Evolutionary conservation across 2,888 invertebrate species (phyloP).

Genomic region (Coremacera marginata): DNA sequence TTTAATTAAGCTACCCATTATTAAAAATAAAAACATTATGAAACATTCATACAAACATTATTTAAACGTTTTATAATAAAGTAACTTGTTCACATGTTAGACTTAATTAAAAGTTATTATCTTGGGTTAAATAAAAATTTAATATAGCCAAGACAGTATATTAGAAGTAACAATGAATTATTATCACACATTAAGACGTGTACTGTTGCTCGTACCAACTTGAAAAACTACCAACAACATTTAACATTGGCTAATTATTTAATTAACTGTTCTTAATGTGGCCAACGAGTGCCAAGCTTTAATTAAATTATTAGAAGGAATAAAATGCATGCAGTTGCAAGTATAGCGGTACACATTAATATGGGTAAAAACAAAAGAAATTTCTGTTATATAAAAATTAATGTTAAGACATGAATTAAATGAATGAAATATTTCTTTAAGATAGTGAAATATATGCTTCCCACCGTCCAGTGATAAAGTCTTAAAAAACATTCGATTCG

Average conservation of each 20-base stretch:
- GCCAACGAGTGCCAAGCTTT: constrained; percentile 29
- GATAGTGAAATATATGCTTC: no score
- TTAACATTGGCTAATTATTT: neutral
- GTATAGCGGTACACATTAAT: no score
- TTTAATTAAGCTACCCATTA: neutral
- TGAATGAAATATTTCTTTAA: no score
- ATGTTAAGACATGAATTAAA: no score
- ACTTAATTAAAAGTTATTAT: neutral
- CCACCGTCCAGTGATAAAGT: no score
- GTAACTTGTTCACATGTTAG: neutral
- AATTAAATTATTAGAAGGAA: constrained; percentile 6
- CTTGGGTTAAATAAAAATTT: no score
- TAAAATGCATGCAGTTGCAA: neutral
- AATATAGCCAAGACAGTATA: neutral
- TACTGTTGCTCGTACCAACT: no score
- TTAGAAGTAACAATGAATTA: neutral
- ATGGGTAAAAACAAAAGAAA: no score
- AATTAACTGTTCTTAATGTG: constrained; percentile 9
- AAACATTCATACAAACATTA: neutral
- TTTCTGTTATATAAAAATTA: no score
- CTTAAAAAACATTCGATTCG: no score
- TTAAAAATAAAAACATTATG: neutral
- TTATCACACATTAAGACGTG: no score
- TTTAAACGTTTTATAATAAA: neutral
- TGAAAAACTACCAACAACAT: no score